Evolutionary conservation across 2,797 vertebrate genomes (phyloP).

Genomic region (Tiaroga cobitis): DNA sequence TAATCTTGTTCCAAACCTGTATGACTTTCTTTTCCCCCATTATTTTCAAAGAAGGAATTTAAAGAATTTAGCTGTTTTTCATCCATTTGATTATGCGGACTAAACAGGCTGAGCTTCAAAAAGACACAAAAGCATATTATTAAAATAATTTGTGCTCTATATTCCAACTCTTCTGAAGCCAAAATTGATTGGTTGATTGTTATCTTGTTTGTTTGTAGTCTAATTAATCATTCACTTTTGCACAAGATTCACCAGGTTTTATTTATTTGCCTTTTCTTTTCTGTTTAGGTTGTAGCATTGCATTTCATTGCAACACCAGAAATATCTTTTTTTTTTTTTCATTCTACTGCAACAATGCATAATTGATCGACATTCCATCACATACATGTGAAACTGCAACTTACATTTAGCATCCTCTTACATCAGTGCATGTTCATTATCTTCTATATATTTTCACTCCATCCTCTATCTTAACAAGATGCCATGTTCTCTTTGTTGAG

Average conservation of each 20-base stretch:
- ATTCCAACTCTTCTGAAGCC: not conserved
- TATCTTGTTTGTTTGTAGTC: no score
- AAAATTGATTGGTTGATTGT: not conserved
- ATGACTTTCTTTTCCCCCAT: not conserved
- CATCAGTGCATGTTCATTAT: not conserved
- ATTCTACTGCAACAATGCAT: not conserved
- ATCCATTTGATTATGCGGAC: not conserved
- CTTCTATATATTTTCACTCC: slow-evolving; percentile 1
- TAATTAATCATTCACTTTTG: not conserved
- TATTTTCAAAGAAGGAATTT: not conserved
- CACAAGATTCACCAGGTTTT: not conserved
- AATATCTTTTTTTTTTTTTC: not conserved
- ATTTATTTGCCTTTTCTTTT: not conserved
- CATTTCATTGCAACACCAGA: not conserved
- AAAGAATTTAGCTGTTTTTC: not conserved
- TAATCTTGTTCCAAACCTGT: not conserved
- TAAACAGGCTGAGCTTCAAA: not conserved
- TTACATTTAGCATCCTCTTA: not conserved
- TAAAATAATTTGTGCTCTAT: no score
- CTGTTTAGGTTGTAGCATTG: not conserved
- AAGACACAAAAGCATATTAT: not conserved
- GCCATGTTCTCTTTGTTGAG: slow-evolving; percentile 19
- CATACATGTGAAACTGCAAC: not conserved
- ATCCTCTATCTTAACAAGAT: slow-evolving; percentile 21
- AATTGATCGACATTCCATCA: not conserved